Conservation (phyloP, 1,140 invertebrate species). For the Thrips palmi region DNA sequence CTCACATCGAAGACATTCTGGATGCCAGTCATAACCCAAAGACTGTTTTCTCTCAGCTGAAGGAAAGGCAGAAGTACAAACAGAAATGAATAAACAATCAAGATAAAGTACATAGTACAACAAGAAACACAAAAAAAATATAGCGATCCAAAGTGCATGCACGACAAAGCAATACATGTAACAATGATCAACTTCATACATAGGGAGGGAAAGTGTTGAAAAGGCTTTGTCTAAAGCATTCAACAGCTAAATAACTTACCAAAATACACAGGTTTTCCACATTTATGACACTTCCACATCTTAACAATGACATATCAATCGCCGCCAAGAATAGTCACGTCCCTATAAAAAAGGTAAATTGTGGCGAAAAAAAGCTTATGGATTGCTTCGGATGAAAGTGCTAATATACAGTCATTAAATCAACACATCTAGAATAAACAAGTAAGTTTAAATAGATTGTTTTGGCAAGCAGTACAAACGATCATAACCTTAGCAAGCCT, state of each 20-base stretch:
- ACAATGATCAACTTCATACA: neutral
- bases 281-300: constrained; percentile 79
- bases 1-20: constrained; percentile 71
- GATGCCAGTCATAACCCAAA: constrained; percentile 84
- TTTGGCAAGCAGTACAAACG: too few relatives aligned
- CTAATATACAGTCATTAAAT: too few relatives aligned
- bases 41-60: constrained; percentile 80
- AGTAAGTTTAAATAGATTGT: too few relatives aligned
- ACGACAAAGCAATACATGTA: neutral
- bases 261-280: constrained; percentile 71
- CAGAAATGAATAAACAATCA: constrained; percentile 13
- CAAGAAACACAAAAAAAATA: too few relatives aligned
- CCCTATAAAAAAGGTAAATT: too few relatives aligned
- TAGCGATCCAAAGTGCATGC: too few relatives aligned
- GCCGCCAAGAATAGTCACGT: too few relatives aligned
- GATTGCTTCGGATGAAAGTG: too few relatives aligned
- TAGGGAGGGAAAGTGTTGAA: neutral
- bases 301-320: constrained; percentile 7
- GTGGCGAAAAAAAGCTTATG: too few relatives aligned
- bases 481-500: too few relatives aligned
- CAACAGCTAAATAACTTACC: constrained; percentile 31
- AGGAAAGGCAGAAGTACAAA: too few relatives aligned
- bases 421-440: too few relatives aligned
- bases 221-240: neutral
- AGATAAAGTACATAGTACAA: neutral